These are phyloP conservation scores for Prorops nasuta DNA, from an alignment of 1,140 invertebrate species.

Conservation along the genomic window DNA sequence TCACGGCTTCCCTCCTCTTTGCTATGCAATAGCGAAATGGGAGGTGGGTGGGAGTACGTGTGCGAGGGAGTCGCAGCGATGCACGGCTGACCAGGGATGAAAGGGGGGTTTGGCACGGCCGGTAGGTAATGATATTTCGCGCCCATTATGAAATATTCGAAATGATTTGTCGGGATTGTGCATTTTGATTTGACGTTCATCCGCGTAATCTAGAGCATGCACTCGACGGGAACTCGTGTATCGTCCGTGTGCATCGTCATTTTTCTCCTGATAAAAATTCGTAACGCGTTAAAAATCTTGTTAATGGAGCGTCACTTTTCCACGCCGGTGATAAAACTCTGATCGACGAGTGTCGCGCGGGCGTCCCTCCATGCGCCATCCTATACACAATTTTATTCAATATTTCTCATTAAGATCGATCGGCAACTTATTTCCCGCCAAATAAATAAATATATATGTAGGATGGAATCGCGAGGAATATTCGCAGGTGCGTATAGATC, in stretches of 20 bases:
- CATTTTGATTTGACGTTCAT: slow-evolving; percentile 51
- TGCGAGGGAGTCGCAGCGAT: slow-evolving; percentile 18
- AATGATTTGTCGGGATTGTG: slow-evolving; percentile 52
- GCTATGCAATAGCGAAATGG: background rate
- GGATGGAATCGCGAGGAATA: too few species aligned
- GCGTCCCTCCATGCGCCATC: too few species aligned
- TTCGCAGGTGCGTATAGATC: too few species aligned
- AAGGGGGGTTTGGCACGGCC: slow-evolving; percentile 25
- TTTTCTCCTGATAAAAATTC: slow-evolving; percentile 8
- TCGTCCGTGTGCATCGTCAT: slow-evolving; percentile 10
- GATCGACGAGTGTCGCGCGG: too few species aligned
- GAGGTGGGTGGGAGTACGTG: slow-evolving; percentile 8
- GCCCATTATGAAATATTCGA: slow-evolving; percentile 54
- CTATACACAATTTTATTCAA: too few species aligned
- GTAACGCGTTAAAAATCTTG: background rate
- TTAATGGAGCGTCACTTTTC: too few species aligned
- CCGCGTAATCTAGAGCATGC: slow-evolving; percentile 27
- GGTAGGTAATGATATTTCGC: slow-evolving; percentile 51
- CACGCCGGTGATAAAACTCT: too few species aligned
- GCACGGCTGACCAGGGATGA: slow-evolving; percentile 9
- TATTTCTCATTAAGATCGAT: too few species aligned
- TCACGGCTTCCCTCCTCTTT: slow-evolving; percentile 13
- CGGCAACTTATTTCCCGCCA: too few species aligned
- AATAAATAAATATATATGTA: too few species aligned
- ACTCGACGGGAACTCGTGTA: background rate